Evolutionary conservation across 2,113 vertebrate species (phyloP).

Genomic region (Bubalus kerabau): DNA sequence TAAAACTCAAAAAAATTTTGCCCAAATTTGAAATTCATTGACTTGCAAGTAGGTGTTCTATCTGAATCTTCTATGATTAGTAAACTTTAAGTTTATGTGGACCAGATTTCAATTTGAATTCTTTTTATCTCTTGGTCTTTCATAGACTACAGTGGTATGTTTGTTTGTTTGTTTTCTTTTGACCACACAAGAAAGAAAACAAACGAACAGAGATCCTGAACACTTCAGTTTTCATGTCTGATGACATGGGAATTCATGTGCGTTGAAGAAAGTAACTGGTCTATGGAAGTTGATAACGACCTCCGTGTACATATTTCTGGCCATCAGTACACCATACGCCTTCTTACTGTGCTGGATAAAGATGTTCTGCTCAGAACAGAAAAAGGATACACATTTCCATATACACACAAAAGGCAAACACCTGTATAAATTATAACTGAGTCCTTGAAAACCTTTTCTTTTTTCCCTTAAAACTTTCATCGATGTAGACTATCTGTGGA

Average conservation of each 20-base stretch:
- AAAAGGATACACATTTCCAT: slow-evolving; percentile 14
- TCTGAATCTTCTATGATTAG: slow-evolving; percentile 63
- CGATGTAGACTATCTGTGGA: background rate
- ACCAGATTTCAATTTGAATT: slow-evolving; percentile 62
- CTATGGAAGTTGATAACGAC: slow-evolving; percentile 68
- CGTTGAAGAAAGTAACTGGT: slow-evolving; percentile 71
- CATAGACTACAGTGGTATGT: background rate
- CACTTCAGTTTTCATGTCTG: slow-evolving; percentile 64
- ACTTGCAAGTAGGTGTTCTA: slow-evolving; percentile 29
- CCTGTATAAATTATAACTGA: background rate
- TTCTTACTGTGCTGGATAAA: slow-evolving; percentile 68
- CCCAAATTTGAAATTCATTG: slow-evolving; percentile 72
- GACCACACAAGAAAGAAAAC: slow-evolving; percentile 61
- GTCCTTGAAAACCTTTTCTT: background rate
- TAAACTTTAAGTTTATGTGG: slow-evolving; percentile 59
- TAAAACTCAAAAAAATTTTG: slow-evolving; percentile 67
- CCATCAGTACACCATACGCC: slow-evolving; percentile 51
- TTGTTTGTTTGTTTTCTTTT: background rate
- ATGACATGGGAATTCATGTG: slow-evolving; percentile 70
- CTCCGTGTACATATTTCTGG: slow-evolving; percentile 59
- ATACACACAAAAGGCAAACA: background rate
- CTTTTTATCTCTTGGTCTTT: slow-evolving; percentile 43
- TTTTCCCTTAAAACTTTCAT: background rate
- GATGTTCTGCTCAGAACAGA: slow-evolving; percentile 61
- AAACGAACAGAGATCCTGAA: slow-evolving; percentile 62